Evolutionary conservation across 2,797 vertebrate species (phyloP), one percentile per base, ranked within the genome.

Genomic region (Ctenopoma kingsleyae): DNA sequence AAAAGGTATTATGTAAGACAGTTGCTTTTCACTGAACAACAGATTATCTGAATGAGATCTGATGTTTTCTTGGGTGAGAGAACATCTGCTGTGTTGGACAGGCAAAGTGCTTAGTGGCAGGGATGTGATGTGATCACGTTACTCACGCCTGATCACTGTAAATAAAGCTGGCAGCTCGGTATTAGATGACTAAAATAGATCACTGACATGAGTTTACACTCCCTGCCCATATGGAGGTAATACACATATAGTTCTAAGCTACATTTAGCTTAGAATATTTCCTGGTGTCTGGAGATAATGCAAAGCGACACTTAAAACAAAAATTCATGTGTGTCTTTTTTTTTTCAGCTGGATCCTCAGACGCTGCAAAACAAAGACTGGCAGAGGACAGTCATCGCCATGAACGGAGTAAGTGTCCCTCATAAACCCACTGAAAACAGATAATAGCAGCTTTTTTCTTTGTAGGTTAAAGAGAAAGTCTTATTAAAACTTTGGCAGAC

Each of bases 331-430:
- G 35, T 15, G 3, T 10, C 32, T 61, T 90, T 93, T 3, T 60
- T 2, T 6, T 9, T 44, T 48, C 91, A 98, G 97, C 85, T 99
- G 93, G 97, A 98, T 68, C 93, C 95, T 0, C 96, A 98, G 81
- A 85, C 86, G 0, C 77, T 98, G 62, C 95, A 97, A 74, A 96
- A 94, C 67, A 97, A 97, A 91, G 97, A 99, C 11, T 99, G 97
- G 96, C 97, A 98, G 61, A 95, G 96, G 77, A 95, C 95, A 0
- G 94, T 97, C 78, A 96, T 99, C 67, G 65, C 92, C 6, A 96
- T 97, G 95, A 97, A 96, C 0, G 96, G 95, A 81, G 97, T 99
- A 78, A 76, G 96, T 93, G 52, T 49, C 46, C 41, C 38, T 15
- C 13, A 43, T 3, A 12, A 6, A 6, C 17, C 3, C 44, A 10